A percentile compares a stretch with the other conserved stretches of the same genome.
These are phyloP conservation scores for Acinonyx jubatus DNA, from an alignment of 2,113 vertebrate genomes.

Conservation along the genomic window DNA sequence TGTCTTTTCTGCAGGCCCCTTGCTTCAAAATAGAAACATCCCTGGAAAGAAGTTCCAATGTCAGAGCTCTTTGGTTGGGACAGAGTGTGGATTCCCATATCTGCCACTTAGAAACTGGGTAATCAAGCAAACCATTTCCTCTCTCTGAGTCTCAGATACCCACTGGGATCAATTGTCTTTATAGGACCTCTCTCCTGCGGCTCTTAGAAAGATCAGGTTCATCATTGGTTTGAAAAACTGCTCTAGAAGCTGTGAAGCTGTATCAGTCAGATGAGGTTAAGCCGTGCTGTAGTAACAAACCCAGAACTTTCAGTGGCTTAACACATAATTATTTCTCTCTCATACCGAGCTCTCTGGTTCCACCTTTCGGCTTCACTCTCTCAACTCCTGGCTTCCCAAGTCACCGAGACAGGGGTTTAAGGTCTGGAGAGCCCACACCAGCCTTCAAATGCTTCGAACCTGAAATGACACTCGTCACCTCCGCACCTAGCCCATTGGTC, in stretches of 20 bases:
- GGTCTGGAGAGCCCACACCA: background rate
- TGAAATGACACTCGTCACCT: background rate
- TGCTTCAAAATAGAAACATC: background rate
- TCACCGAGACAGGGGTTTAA: background rate
- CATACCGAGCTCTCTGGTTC: background rate
- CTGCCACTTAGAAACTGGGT: background rate
- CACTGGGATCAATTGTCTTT: background rate
- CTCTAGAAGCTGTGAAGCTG: background rate
- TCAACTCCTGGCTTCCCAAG: background rate
- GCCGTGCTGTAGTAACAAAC: background rate
- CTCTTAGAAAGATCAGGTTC: background rate
- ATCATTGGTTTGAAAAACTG: background rate
- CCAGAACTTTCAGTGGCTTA: background rate
- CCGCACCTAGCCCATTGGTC: background rate
- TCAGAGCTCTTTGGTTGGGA: rapidly evolving
- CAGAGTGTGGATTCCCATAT: rapidly evolving
- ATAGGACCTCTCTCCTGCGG: background rate
- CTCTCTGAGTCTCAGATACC: background rate
- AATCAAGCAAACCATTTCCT: background rate
- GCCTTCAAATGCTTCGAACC: background rate
- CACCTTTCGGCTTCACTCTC: background rate
- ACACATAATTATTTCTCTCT: background rate
- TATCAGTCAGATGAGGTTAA: background rate
- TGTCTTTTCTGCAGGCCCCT: background rate
- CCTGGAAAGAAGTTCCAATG: background rate